phyloP scores from a whole-genome alignment of 2,797 vertebrate species.

The Danionella dracula region DNA sequence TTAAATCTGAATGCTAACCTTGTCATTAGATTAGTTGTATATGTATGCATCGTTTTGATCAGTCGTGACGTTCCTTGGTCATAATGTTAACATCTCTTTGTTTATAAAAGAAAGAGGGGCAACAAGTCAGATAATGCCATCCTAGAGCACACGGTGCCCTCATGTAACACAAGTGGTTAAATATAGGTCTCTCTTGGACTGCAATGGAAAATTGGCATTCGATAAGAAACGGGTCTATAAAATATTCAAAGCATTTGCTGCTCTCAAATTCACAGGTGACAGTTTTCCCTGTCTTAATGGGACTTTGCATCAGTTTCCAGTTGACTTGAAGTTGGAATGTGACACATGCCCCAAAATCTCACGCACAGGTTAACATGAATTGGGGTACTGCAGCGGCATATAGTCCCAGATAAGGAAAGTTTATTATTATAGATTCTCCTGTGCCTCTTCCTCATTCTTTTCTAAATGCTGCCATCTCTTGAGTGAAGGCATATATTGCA shows the following conservation, averaged over 20 bases:
- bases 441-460: too few species aligned
- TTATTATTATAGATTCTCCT: too few species aligned
- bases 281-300: neutral
- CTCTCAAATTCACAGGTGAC: neutral
- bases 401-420: neutral
- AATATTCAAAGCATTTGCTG: slow-evolving; percentile 3
- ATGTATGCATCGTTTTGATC: neutral
- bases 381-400: neutral
- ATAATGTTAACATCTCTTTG: neutral
- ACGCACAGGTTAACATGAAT: neutral
- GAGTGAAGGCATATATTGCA: too few species aligned
- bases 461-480: too few species aligned
- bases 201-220: slow-evolving; percentile 12
- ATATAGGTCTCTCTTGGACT: slow-evolving; percentile 13
- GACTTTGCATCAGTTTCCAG: slow-evolving; percentile 10
- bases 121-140: neutral
- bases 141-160: neutral
- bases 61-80: too few species aligned
- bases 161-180: slow-evolving; percentile 21
- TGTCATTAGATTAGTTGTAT: slow-evolving; percentile 55
- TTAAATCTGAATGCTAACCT: slow-evolving; percentile 82
- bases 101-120: slow-evolving; percentile 2
- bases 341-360: neutral
- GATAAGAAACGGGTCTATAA: neutral
- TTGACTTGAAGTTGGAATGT: neutral